phyloP scores from a whole-genome alignment of 2,113 vertebrate species.

The Erythrocercus mccallii region DNA sequence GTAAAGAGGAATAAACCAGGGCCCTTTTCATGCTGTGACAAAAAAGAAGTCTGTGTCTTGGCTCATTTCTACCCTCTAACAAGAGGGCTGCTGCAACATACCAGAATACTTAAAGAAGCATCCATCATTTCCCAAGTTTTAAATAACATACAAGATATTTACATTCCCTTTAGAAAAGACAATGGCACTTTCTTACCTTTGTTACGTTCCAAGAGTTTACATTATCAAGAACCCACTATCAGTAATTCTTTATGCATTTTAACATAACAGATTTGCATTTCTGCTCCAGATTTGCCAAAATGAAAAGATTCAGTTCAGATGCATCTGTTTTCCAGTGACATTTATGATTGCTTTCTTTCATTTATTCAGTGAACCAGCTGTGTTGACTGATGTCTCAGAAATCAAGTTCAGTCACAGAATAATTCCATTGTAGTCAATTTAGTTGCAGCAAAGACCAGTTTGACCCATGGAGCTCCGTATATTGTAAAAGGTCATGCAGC shows the following conservation, averaged over 20 bases:
- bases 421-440: constrained; percentile 14
- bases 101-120: background rate
- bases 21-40: background rate
- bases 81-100: background rate
- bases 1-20: background rate
- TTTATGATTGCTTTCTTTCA: background rate
- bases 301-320: background rate
- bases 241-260: background rate
- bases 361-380: constrained; percentile 12
- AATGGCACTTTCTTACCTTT: background rate
- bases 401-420: constrained; percentile 17
- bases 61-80: background rate
- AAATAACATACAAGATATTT: background rate
- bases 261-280: background rate
- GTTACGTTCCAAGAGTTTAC: background rate
- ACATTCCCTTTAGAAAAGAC: background rate
- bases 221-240: background rate
- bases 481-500: constrained; percentile 25
- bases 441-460: background rate
- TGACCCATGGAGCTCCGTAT: background rate
- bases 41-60: background rate
- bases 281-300: background rate
- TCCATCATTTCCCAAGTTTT: background rate
- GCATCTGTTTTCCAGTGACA: background rate
- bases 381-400: constrained; percentile 31